Evolutionary conservation across 1,140 invertebrate species (phyloP).

Genomic region (Idris sp.): DNA sequence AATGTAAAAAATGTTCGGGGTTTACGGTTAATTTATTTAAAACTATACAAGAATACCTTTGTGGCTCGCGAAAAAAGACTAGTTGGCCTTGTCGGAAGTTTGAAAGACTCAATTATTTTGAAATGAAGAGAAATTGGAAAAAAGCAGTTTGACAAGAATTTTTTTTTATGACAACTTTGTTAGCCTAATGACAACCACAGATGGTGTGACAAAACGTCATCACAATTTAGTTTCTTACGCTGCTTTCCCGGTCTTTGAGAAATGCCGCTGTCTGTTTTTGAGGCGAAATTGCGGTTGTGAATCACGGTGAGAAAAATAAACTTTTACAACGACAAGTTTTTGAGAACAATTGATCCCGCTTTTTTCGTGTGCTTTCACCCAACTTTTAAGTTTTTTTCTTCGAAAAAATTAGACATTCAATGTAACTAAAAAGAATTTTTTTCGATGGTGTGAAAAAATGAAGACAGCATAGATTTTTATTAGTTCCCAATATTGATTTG

Average conservation of each 20-base stretch:
- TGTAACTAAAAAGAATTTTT: too few relatives aligned
- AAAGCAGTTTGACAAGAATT: constrained; percentile 16
- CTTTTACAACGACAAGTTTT: constrained; percentile 36
- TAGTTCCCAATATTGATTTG: too few relatives aligned
- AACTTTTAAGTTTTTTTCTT: constrained; percentile 45
- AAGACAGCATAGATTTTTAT: too few relatives aligned
- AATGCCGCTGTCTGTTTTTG: constrained; percentile 30
- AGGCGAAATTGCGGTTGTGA: constrained; percentile 56
- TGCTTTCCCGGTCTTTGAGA: constrained; percentile 7
- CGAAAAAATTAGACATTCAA: too few relatives aligned
- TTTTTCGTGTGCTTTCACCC: constrained; percentile 50
- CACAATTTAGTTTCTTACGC: constrained; percentile 18
- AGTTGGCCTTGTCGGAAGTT: constrained; percentile 45
- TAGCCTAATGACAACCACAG: constrained; percentile 46
- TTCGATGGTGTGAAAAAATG: too few relatives aligned
- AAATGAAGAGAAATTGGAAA: constrained; percentile 47
- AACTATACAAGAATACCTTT: constrained; percentile 38
- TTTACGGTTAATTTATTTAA: constrained; percentile 32
- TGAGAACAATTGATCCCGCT: constrained; percentile 30
- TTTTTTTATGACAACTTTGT: constrained; percentile 46
- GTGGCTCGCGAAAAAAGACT: constrained; percentile 24
- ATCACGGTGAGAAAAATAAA: constrained; percentile 40
- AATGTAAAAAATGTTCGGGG: background rate
- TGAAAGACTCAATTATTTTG: constrained; percentile 36
- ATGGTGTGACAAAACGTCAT: constrained; percentile 48